A percentile compares a stretch with the other conserved stretches of the same genome.
These are phyloP conservation scores for Hedychridium roseum DNA, from an alignment of 2,888 invertebrate genomes.

Conservation along the genomic window DNA sequence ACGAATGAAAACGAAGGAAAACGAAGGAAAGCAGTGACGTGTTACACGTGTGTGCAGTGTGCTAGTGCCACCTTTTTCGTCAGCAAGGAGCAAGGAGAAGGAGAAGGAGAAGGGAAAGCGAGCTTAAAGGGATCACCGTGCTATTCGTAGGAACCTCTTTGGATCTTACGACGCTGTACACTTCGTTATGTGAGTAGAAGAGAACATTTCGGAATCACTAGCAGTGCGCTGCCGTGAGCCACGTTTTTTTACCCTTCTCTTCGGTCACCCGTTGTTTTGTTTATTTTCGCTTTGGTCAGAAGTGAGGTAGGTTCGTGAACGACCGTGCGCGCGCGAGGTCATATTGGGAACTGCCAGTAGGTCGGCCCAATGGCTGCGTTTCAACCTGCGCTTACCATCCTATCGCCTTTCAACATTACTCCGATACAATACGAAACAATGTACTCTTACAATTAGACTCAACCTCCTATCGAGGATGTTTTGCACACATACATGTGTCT, in stretches of 20 bases:
- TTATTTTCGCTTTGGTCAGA: slow-evolving; percentile 33
- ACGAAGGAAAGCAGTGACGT: slow-evolving; percentile 33
- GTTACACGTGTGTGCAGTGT: slow-evolving; percentile 44
- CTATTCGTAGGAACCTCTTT: slow-evolving; percentile 21
- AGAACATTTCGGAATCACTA: slow-evolving; percentile 6
- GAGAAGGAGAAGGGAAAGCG: background rate
- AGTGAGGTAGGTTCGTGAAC: slow-evolving; percentile 37
- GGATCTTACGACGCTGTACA: slow-evolving; percentile 42
- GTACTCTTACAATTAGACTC: too few relatives aligned
- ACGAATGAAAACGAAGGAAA: background rate
- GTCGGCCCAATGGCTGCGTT: slow-evolving; percentile 12
- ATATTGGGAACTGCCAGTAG: slow-evolving; percentile 25
- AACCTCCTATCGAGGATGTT: too few relatives aligned
- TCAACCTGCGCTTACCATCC: background rate
- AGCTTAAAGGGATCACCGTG: slow-evolving; percentile 22
- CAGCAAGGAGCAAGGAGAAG: slow-evolving; percentile 1
- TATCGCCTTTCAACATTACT: too few relatives aligned
- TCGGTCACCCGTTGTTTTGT: slow-evolving; percentile 30
- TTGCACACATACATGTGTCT: too few relatives aligned
- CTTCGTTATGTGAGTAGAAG: slow-evolving; percentile 48
- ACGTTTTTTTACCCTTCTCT: background rate
- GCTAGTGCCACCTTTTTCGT: slow-evolving; percentile 31
- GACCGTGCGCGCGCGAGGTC: slow-evolving; percentile 32
- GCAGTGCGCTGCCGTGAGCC: slow-evolving; percentile 1
- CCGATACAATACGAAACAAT: too few relatives aligned